phyloP scores from a whole-genome alignment of 2,113 vertebrate genomes.

The Polyodon spathula region DNA sequence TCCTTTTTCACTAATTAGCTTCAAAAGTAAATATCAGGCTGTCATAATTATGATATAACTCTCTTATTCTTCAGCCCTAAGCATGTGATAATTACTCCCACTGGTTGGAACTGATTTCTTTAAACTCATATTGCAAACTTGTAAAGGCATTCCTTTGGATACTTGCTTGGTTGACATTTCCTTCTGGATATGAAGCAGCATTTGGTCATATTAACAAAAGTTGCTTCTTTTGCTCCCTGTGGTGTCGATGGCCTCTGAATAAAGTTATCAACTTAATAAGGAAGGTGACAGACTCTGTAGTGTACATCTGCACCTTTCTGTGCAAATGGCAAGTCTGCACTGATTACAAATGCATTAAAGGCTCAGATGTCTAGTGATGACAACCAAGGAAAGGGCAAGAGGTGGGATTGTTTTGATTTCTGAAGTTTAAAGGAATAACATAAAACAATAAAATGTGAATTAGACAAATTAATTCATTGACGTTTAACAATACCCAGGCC shows the following conservation, averaged over 20 bases:
- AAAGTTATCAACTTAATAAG: conserved; percentile 77
- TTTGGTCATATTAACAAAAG: conserved; percentile 71
- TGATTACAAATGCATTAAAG: conserved; percentile 14
- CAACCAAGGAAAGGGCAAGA: background rate
- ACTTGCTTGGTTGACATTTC: conserved; percentile 65
- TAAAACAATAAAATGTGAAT: no score
- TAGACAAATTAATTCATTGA: no score
- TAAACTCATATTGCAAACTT: conserved; percentile 62
- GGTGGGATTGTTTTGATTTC: no score
- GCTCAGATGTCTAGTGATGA: conserved; percentile 1
- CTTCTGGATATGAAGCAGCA: conserved; percentile 63
- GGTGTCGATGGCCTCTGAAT: conserved; percentile 73
- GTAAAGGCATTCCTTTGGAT: conserved; percentile 69
- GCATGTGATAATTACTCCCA: conserved; percentile 63
- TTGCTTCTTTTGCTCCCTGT: conserved; percentile 57
- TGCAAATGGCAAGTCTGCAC: conserved; percentile 46
- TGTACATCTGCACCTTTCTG: conserved; percentile 34
- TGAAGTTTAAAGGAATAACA: no score
- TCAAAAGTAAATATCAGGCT: conserved; percentile 57
- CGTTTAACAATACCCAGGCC: no score
- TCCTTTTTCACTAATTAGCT: conserved; percentile 40
- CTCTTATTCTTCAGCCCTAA: conserved; percentile 43
- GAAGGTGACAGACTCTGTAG: conserved; percentile 65
- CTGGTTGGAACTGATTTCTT: conserved; percentile 60
- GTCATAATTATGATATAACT: conserved; percentile 56